Conservation (phyloP, 2,888 invertebrate genomes). For the Galerucella pusilla region DNA sequence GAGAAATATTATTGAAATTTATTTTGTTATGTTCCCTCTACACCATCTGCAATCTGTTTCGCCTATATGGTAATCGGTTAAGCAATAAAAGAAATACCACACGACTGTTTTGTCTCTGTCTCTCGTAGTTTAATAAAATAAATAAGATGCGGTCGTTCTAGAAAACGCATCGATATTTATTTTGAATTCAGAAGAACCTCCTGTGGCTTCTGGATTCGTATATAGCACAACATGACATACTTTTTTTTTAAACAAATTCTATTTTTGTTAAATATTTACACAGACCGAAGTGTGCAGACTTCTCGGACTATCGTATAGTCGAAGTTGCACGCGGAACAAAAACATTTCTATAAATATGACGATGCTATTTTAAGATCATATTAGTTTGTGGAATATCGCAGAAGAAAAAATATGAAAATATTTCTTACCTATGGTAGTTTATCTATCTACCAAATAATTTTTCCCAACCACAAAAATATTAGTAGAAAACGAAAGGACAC, state of each 20-base stretch:
- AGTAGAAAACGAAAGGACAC: too few species aligned
- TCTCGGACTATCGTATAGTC: not conserved
- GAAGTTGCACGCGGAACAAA: not conserved
- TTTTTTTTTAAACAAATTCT: constrained; percentile 21
- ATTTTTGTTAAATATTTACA: constrained; percentile 30
- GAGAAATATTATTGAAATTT: too few species aligned
- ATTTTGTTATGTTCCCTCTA: too few species aligned
- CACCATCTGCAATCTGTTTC: too few species aligned
- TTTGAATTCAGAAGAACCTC: constrained; percentile 14
- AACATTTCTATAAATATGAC: constrained; percentile 1
- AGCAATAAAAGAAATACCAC: too few species aligned
- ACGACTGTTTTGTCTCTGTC: not conserved
- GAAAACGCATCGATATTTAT: constrained; percentile 5
- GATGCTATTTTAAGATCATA: not conserved
- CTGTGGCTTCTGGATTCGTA: constrained; percentile 11
- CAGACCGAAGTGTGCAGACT: constrained; percentile 20
- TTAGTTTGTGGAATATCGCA: not conserved
- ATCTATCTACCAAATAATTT: too few species aligned
- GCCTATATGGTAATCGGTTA: too few species aligned
- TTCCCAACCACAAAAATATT: too few species aligned
- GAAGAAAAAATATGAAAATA: not conserved
- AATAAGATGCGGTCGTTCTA: not conserved
- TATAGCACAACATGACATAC: constrained; percentile 13
- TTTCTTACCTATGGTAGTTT: too few species aligned
- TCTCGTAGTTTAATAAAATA: not conserved